phyloP scores from a whole-genome alignment of 2,888 invertebrate genomes.

The Drosophila differens region DNA sequence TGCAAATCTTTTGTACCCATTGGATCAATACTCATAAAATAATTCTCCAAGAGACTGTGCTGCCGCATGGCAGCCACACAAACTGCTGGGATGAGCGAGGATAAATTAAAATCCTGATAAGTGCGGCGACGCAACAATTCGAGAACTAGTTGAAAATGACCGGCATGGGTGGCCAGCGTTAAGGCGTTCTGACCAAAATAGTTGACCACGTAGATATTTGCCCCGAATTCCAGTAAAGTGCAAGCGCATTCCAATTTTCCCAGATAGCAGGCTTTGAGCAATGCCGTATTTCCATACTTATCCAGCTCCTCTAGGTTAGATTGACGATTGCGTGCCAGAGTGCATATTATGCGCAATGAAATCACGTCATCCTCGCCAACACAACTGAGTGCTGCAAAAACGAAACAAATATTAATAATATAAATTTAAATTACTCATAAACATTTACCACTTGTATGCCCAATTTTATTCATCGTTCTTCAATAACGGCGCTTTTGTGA shows the following conservation, averaged over 20 bases:
- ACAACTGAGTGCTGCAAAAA: slow-evolving; percentile 64
- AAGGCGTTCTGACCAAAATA: slow-evolving; percentile 84
- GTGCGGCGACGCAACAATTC: slow-evolving; percentile 75
- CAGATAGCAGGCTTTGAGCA: slow-evolving; percentile 83
- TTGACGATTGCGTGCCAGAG: slow-evolving; percentile 44
- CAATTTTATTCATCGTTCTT: slow-evolving; percentile 22
- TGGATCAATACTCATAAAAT: slow-evolving; percentile 67
- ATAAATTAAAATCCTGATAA: slow-evolving; percentile 82
- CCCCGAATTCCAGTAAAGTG: slow-evolving; percentile 70
- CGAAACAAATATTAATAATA: too few relatives aligned
- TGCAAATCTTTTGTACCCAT: slow-evolving; percentile 38
- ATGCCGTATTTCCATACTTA: slow-evolving; percentile 83
- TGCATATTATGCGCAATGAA: slow-evolving; percentile 71
- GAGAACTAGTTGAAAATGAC: slow-evolving; percentile 65
- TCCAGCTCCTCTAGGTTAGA: slow-evolving; percentile 79
- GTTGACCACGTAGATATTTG: slow-evolving; percentile 80
- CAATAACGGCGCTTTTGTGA: slow-evolving; percentile 52
- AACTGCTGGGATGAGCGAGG: slow-evolving; percentile 83
- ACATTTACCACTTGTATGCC: slow-evolving; percentile 55
- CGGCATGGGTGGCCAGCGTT: slow-evolving; percentile 82
- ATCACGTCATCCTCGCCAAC: slow-evolving; percentile 69
- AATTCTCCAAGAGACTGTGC: slow-evolving; percentile 70
- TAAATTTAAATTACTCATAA: background rate
- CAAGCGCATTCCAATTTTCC: slow-evolving; percentile 74
- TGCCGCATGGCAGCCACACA: slow-evolving; percentile 81